Evolutionary conservation across 2,113 vertebrate genomes (phyloP).

Genomic region (Pituophis catenifer): DNA sequence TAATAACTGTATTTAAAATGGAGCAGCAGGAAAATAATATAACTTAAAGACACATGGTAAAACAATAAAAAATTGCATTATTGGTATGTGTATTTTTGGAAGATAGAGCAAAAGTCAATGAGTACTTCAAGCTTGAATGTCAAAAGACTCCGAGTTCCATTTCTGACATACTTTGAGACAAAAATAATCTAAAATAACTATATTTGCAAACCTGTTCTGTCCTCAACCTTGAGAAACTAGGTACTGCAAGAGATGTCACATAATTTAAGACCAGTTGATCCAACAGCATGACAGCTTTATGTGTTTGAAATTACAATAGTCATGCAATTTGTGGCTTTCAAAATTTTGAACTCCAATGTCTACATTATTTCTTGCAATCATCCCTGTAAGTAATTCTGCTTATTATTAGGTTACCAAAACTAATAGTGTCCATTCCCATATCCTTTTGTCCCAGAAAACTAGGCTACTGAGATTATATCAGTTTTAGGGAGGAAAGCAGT

Average conservation of each 20-base stretch:
- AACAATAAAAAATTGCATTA: not conserved
- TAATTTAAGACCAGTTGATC: not conserved
- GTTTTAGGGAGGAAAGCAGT: not conserved
- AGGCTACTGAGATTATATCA: not conserved
- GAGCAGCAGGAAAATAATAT: not conserved
- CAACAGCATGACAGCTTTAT: not conserved
- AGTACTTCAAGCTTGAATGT: too few species aligned
- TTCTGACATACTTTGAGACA: not conserved
- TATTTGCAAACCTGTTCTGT: not conserved
- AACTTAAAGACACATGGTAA: not conserved
- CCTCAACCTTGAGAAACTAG: not conserved
- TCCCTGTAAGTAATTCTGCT: not conserved
- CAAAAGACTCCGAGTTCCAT: not conserved
- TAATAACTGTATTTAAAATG: not conserved
- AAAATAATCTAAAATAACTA: not conserved
- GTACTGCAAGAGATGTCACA: not conserved
- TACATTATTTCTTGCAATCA: not conserved
- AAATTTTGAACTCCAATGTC: not conserved
- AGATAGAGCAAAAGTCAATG: not conserved
- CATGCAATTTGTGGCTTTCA: not conserved
- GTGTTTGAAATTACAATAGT: slow-evolving; percentile 10
- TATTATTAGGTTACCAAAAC: not conserved
- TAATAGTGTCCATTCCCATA: not conserved
- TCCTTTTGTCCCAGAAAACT: not conserved
- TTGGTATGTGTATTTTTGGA: not conserved